Evolutionary conservation across 1,140 invertebrate species (phyloP).

Genomic region (Liolophura sinensis): DNA sequence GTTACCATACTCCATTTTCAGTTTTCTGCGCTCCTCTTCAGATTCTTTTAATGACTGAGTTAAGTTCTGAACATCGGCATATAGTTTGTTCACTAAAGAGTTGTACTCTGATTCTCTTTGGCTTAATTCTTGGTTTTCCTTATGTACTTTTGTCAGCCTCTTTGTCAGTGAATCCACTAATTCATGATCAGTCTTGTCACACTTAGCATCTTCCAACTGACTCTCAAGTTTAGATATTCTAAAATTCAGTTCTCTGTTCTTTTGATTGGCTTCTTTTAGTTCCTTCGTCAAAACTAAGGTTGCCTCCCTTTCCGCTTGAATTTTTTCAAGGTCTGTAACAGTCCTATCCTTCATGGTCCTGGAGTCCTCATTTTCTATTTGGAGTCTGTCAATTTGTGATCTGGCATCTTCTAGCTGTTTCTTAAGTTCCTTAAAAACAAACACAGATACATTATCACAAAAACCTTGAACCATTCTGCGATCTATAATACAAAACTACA

Average conservation of each 20-base stretch:
- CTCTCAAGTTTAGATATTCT: constrained; percentile 27
- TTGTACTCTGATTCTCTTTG: constrained; percentile 1
- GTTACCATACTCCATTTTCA: constrained; percentile 18
- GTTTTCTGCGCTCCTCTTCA: constrained; percentile 17
- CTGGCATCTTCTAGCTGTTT: too few species aligned
- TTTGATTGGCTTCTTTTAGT: constrained; percentile 27
- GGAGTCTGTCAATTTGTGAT: too few species aligned
- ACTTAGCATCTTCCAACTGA: constrained; percentile 14
- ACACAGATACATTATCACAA: too few species aligned
- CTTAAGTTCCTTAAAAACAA: too few species aligned
- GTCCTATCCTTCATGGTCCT: not conserved
- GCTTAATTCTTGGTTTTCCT: constrained; percentile 16
- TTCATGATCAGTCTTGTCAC: constrained; percentile 15
- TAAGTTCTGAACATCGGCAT: constrained; percentile 16
- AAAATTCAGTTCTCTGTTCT: constrained; percentile 31
- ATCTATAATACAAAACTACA: too few species aligned
- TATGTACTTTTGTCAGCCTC: constrained; percentile 15
- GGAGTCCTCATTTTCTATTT: too few species aligned
- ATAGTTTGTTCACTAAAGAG: constrained; percentile 17
- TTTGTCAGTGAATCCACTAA: constrained; percentile 22
- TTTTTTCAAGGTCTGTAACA: constrained; percentile 10
- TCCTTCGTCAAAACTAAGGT: constrained; percentile 16
- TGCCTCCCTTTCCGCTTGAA: constrained; percentile 11
- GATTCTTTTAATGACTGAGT: constrained; percentile 10
- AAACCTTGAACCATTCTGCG: too few species aligned